A percentile compares a stretch with the other conserved stretches of the same genome.
Evolutionary conservation across 2,797 vertebrate species (phyloP).

Genomic region (Harpagifer antarcticus): DNA sequence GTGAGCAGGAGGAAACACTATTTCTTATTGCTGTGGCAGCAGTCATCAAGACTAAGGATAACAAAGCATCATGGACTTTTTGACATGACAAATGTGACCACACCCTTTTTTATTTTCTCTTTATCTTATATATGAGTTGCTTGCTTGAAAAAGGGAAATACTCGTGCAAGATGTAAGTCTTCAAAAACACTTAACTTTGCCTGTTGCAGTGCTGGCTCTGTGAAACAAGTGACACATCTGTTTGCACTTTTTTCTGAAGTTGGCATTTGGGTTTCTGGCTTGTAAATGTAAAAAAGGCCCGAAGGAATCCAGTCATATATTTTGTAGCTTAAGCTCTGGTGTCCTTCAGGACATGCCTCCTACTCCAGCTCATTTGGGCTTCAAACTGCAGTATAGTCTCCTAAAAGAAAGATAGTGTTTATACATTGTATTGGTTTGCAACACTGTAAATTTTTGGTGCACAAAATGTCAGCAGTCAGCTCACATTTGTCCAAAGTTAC

Average conservation of each 20-base stretch:
- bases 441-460: not conserved
- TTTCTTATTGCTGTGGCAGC: not conserved
- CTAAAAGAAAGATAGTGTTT: not conserved
- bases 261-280: conserved; percentile 54
- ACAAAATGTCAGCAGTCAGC: not conserved
- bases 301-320: conserved; percentile 49
- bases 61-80: not conserved
- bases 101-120: not conserved
- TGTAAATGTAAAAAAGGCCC: conserved; percentile 65
- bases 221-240: conserved; percentile 75
- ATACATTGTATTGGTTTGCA: not conserved
- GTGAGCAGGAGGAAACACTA: conserved; percentile 17
- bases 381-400: conserved; percentile 3
- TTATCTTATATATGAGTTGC: not conserved
- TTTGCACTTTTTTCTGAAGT: conserved; percentile 68
- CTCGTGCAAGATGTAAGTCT: too few relatives aligned
- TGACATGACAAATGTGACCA: not conserved
- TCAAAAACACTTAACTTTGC: conserved; percentile 15
- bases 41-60: not conserved
- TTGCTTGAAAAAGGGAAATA: conserved; percentile 1
- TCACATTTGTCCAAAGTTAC: not conserved
- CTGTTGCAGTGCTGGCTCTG: conserved; percentile 43
- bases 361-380: conserved; percentile 27
- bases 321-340: conserved; percentile 39
- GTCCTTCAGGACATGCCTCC: conserved; percentile 29